phyloP scores from a whole-genome alignment of 2,888 invertebrate genomes.

The Onchidella celtica region DNA sequence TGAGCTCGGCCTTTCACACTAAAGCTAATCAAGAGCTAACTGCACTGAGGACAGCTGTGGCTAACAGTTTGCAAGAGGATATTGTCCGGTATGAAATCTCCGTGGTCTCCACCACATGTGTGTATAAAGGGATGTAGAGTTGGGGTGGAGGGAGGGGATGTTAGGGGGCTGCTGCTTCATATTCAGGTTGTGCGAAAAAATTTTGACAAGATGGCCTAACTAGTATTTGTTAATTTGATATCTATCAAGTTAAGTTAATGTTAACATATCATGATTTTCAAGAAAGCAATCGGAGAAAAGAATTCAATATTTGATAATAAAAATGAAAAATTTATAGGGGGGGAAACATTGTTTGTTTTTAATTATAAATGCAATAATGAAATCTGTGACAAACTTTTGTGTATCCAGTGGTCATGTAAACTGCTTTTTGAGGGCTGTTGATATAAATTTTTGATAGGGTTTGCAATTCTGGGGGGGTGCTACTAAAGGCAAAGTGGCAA shows the following conservation, averaged over 20 bases:
- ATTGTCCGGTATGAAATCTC: constrained; percentile 21
- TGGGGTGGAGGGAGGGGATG: too few species aligned
- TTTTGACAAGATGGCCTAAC: background rate
- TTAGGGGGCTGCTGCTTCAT: background rate
- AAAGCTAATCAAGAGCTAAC: constrained; percentile 24
- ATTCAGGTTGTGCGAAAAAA: background rate
- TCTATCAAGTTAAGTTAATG: too few species aligned
- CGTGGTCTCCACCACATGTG: background rate
- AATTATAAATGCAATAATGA: too few species aligned
- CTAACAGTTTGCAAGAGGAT: constrained; percentile 26
- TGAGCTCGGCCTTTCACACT: constrained; percentile 39
- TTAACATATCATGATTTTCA: too few species aligned
- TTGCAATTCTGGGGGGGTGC: too few species aligned
- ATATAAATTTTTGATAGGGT: background rate
- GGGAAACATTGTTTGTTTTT: too few species aligned
- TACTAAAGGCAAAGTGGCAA: too few species aligned
- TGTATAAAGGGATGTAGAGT: background rate
- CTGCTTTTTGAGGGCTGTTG: background rate
- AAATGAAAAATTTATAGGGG: too few species aligned
- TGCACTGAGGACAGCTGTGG: constrained; percentile 7
- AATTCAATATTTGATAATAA: too few species aligned
- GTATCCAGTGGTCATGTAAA: background rate
- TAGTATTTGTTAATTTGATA: background rate
- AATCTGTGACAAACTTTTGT: too few species aligned
- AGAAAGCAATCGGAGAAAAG: too few species aligned